Evolutionary conservation across 2,797 vertebrate species (phyloP), one percentile per base, ranked within the genome.

Genomic region (Helarctos malayanus): DNA sequence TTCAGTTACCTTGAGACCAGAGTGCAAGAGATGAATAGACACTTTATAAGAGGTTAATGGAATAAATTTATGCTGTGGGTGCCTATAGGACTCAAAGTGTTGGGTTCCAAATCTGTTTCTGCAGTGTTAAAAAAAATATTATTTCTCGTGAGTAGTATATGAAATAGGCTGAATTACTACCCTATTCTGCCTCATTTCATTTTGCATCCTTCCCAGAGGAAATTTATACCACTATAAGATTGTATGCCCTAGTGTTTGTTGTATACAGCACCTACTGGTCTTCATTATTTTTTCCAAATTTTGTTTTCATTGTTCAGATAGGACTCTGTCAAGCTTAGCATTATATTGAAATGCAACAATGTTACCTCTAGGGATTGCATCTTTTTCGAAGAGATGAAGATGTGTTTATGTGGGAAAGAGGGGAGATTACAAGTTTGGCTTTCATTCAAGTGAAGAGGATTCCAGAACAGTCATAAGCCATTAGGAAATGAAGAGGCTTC

Each of bases 341-440:
- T 80, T 83, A 38, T 68, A 16, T 18, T 18, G 3, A 91, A 89
- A 79, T 16, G 92, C 71, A 69, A 21, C 32, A 91, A n/a, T 91
- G n/a, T 61, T 38, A 83, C 59, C 21, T 91, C 41, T 52, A 10
- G 32, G 54, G 15, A 23, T 35, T 79, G 4, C 11, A 69, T 32
- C 27, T 57, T 29, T 89, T 93, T 75, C 27, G 35, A 95, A 96
- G 78, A 49, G n/a, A n/a, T 35, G 32, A 93, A 93, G 63, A 57
- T 7, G 35, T 82, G 29, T 7, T 80, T 76, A 23, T 0, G 1
- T 57, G 49, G 15, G 87, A 49, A 95, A 69, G 38, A 91, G 14
- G 16, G 38, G 8, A 78, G 54, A 3, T 76, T 96, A 56, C n/a
- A 65, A 56, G 13, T 57, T 2, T 88, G 82, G 38, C 35, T 94